Evolutionary conservation across 2,888 invertebrate genomes (phyloP).

Genomic region (Platerodrilus igneus): DNA sequence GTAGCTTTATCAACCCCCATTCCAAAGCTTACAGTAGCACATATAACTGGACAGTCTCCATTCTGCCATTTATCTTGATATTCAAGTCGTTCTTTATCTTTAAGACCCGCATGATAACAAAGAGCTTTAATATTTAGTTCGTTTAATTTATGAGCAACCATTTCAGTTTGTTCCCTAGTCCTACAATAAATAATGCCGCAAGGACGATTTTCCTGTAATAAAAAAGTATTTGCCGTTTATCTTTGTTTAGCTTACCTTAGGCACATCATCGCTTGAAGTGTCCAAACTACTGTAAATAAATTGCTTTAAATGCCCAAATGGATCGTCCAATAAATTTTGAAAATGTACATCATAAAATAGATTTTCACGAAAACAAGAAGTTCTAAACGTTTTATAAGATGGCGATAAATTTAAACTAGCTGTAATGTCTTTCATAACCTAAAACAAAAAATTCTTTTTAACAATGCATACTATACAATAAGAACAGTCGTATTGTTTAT

Average conservation of each 20-base stretch:
- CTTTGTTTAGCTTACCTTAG: constrained; percentile 26
- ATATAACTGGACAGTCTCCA: constrained; percentile 84
- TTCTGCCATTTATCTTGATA: constrained; percentile 91
- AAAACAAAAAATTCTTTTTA: constrained; percentile 31
- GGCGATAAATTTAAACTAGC: constrained; percentile 59
- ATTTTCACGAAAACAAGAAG: constrained; percentile 87
- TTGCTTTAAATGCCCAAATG: constrained; percentile 71
- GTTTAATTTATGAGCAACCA: constrained; percentile 71
- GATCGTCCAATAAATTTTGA: constrained; percentile 73
- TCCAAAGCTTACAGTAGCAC: constrained; percentile 97
- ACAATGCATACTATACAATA: too few species aligned
- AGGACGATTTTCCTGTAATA: constrained; percentile 46
- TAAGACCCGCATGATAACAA: constrained; percentile 88
- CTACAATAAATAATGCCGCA: constrained; percentile 95
- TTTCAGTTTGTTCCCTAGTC: constrained; percentile 85
- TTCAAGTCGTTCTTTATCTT: constrained; percentile 64
- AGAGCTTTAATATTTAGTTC: constrained; percentile 69
- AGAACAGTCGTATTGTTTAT: too few species aligned
- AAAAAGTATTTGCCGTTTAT: not conserved
- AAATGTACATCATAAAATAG: constrained; percentile 92
- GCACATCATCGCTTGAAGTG: constrained; percentile 49
- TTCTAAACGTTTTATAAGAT: constrained; percentile 59
- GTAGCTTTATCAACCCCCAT: constrained; percentile 98
- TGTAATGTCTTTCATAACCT: constrained; percentile 81
- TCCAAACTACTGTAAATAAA: constrained; percentile 68